Evolutionary conservation across 2,888 invertebrate genomes (phyloP).

Genomic region (Lottia scabra): DNA sequence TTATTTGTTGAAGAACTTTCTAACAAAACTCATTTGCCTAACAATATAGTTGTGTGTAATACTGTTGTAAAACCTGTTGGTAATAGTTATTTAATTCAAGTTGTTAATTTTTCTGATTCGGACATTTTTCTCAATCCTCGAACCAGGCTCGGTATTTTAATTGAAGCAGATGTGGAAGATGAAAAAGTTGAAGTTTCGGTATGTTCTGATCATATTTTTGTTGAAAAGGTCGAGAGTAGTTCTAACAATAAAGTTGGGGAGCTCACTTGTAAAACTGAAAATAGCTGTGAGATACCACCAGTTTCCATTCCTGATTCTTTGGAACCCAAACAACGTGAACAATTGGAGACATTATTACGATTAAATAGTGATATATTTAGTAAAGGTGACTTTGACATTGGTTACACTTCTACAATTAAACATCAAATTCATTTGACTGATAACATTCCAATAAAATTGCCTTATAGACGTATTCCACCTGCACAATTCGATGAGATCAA

Average conservation of each 20-base stretch:
- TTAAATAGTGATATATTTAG: slow-evolving; percentile 5
- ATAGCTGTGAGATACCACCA: not conserved
- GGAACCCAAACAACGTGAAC: not conserved
- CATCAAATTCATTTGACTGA: slow-evolving; percentile 15
- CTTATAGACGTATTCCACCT: slow-evolving; percentile 20
- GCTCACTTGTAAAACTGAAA: not conserved
- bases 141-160: not conserved
- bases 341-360: not conserved
- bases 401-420: slow-evolving; percentile 16
- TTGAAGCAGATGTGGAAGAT: not conserved
- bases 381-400: slow-evolving; percentile 13
- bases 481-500: slow-evolving; percentile 14
- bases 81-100: not conserved
- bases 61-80: not conserved
- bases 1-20: not conserved
- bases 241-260: no score
- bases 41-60: not conserved
- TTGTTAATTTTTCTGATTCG: not conserved
- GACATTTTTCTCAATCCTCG: not conserved
- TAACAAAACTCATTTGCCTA: not conserved
- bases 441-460: slow-evolving; percentile 9
- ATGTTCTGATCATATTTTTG: not conserved
- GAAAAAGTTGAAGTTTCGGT: not conserved
- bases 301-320: not conserved
- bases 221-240: not conserved